Conservation (phyloP, 2,888 invertebrate genomes). For the Lithosia quadra region DNA sequence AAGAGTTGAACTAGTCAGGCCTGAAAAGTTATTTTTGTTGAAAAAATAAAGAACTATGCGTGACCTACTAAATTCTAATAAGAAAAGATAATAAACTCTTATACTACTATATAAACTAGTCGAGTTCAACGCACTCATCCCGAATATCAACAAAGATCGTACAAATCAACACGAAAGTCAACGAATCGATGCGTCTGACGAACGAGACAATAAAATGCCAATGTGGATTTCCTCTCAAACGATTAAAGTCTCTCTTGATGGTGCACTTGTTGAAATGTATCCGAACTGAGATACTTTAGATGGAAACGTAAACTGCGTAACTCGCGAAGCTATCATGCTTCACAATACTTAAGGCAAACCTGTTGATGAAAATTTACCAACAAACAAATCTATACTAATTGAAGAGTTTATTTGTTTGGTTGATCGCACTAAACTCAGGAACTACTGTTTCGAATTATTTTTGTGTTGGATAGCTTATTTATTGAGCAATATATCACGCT, state of each 20-base stretch:
- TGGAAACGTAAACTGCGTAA: conserved; percentile 1
- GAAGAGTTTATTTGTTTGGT: no score
- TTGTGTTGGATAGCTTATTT: no score
- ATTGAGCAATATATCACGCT: no score
- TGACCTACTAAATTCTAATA: neutral
- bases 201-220: conserved; percentile 27
- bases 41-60: no score
- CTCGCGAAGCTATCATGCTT: no score
- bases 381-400: no score
- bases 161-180: conserved; percentile 21
- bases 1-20: no score
- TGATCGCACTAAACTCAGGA: no score
- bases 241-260: conserved; percentile 25
- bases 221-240: conserved; percentile 35
- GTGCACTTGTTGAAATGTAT: conserved; percentile 24
- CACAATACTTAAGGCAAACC: neutral
- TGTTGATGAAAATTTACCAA: neutral
- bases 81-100: neutral
- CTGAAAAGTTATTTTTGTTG: no score
- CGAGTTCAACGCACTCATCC: conserved; percentile 15
- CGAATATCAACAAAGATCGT: conserved; percentile 23
- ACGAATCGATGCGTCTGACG: conserved; percentile 21
- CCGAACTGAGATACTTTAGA: neutral
- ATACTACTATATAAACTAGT: neutral
- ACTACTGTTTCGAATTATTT: no score